These are phyloP conservation scores for Condylura cristata DNA, from an alignment of 2,113 vertebrate genomes.

Conservation along the genomic window DNA sequence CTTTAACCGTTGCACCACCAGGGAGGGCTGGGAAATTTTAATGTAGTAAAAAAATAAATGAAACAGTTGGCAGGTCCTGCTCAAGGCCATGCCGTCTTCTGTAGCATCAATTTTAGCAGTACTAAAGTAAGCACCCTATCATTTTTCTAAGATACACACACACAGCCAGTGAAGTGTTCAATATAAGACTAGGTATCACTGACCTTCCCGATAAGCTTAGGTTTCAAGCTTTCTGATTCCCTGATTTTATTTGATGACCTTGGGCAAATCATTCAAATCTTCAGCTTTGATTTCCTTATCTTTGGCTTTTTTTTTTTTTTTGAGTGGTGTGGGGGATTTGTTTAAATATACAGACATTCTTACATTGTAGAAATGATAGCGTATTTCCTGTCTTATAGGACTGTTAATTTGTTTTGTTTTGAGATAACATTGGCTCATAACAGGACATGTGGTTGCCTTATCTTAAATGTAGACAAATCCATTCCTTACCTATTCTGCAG, in stretches of 20 bases:
- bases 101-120: not conserved
- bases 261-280: conserved; percentile 29
- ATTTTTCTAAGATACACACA: not conserved
- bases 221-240: not conserved
- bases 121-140: not conserved
- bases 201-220: conserved; percentile 6
- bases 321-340: too few relatives aligned
- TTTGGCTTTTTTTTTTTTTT: too few relatives aligned
- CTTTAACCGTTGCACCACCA: too few relatives aligned
- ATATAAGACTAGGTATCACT: not conserved
- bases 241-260: conserved; percentile 43
- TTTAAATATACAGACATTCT: too few relatives aligned
- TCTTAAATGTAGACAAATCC: not conserved
- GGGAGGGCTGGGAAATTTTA: too few relatives aligned
- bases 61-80: not conserved
- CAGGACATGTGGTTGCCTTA: conserved; percentile 8
- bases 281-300: not conserved
- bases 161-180: not conserved
- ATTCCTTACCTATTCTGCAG: not conserved
- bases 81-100: not conserved
- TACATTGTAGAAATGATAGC: too few relatives aligned
- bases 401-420: too few relatives aligned
- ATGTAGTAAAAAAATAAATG: not conserved
- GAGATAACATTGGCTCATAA: too few relatives aligned
- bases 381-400: too few relatives aligned